Evolutionary conservation across 2,113 vertebrate species (phyloP), one percentile per base, ranked within the genome.

Genomic region (Notiomystis cincta): DNA sequence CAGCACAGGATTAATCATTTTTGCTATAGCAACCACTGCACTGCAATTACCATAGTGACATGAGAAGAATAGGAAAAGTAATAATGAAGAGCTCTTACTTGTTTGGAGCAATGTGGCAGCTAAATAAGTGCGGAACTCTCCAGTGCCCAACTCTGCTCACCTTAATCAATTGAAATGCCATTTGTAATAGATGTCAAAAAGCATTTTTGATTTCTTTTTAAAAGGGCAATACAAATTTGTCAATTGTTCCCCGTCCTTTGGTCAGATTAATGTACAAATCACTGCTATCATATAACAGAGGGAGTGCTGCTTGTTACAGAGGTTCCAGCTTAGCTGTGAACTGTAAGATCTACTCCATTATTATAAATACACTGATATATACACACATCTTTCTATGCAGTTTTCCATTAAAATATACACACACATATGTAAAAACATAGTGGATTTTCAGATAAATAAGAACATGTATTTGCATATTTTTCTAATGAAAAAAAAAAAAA

Each of bases 1-100:
- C 87, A 91, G 80, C 1, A 0, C 51, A 94, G 91, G 70, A 95
- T 87, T 96, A 94, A 98, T 96, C 57, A 89, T 87, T 97, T 97
- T 85, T 97, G 93, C 95, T 94, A 98, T 97, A 94, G 95, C 94
- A 98, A 97, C 85, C 64, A 81, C 51, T 79, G 82, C 71, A 87
- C 86, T 96, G 92, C 94, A 95, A 96, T 97, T 92, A 91, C 81
- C 65, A 95, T 70, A 91, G 94, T 95, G 97, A 95, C 84, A 71
- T 33, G 89, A 82, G 89, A 71, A 90, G 86, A 67, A 84, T 80
- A 90, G 75, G 31, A 84, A 72, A 90, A 97, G 95, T 75, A 90
- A 50, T 92, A 90, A 97, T 28, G 50, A 97, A 93, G 50, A 95
- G 84, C 72, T 94, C 90, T 95, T 71, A 81, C 81, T 91, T 81